Evolutionary conservation across 2,113 vertebrate species (phyloP), one percentile per base, ranked within the genome.

Genomic region (Sinocyclocheilus anshuiensis): DNA sequence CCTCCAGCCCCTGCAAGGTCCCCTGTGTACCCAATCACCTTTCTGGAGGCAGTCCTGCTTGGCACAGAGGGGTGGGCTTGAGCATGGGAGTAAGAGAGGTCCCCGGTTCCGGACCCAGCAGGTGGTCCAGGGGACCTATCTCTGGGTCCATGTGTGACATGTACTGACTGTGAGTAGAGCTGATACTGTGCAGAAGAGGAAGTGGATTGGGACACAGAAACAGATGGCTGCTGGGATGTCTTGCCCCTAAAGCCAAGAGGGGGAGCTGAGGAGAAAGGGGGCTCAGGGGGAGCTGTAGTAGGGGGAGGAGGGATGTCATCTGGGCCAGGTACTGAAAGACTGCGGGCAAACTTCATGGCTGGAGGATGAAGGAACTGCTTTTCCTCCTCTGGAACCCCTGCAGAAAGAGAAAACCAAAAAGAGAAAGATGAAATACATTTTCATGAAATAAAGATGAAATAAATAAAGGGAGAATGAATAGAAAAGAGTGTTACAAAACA

Each of bases 251-350:
- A 95, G 77, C 95, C 94, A 4, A 93, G 94, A 1, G 95, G 94
- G 0, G 96, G 96, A 0, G 96, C 96, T 0, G 96, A 96, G 86
- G 96, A 96, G 90, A 97, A 98, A 0, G 97, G 97, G 24, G 97
- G 97, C 20, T 97, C 96, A 0, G 97, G 97, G 0, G 96, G 96
- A 20, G 97, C 96, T 4, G 97, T 97, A 80, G 97, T 97, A n/a
- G 97, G 97, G 16, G 97, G 97, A 0, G 97, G 97, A 8, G 97
- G 97, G 84, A 98, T 97, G 81, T 98, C 97, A 57, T 97, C 97
- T 0, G 97, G 96, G 11, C 97, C 96, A 0, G 97, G 97, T 83
- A 98, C 97, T 0, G 97, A 98, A 84, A 97, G 93, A 90, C 97
- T 98, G 63, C 97, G 95, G 86, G 96, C 95, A 87, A 98, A 97